Evolutionary conservation across 2,888 invertebrate species (phyloP), one percentile per base, ranked within the genome.

Genomic region (Brachycybe producta): DNA sequence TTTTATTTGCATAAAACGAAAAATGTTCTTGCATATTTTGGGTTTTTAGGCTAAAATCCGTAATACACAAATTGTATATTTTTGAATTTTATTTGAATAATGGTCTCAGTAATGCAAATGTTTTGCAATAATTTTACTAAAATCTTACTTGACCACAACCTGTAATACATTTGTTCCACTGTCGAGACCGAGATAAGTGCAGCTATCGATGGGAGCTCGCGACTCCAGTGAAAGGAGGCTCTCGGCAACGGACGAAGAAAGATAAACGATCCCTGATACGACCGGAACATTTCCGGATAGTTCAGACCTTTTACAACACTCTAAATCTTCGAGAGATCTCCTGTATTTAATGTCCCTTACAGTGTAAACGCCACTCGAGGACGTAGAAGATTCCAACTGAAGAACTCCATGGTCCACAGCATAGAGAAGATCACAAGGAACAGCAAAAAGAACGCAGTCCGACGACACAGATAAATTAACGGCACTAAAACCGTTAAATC

Each of bases 161-260:
- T 67, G 65, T 21, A 71, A 60, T 3, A 70, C 66, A 17, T 63
- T 57, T 23, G 65, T 63, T 15, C 71, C 72, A 57, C 67, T 70
- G 59, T 73, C 73, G 13, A 66, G 57, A n/a, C 73, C 73, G 55
- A 71, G 62, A 60, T 73, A 73, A 1, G 72, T 73, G 56, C 72
- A 70, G 40, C 69, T 65, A 54, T 70, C 68, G 7, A 73, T 59
- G 2, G 71, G 72, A 17, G 68, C 65, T 45, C 63, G 60, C 3
- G 62, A 61, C 56, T 68, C 67, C 38, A 73, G 66, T 1, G 64
- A 58, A 19, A 72, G 59, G 39, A 73, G 58, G 19, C 60, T 61
- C 52, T 67, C 65, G 2, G 68, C 64, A 15, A 69, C 62, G 19
- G 53, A 54, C 5, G 61, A 55, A 5, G 65, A 65, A 42, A 73